Percentiles rank a stretch among this genome's conserved stretches.
Evolutionary conservation across 2,797 vertebrate species (phyloP).

Genomic region (Orestias chungarensis): DNA sequence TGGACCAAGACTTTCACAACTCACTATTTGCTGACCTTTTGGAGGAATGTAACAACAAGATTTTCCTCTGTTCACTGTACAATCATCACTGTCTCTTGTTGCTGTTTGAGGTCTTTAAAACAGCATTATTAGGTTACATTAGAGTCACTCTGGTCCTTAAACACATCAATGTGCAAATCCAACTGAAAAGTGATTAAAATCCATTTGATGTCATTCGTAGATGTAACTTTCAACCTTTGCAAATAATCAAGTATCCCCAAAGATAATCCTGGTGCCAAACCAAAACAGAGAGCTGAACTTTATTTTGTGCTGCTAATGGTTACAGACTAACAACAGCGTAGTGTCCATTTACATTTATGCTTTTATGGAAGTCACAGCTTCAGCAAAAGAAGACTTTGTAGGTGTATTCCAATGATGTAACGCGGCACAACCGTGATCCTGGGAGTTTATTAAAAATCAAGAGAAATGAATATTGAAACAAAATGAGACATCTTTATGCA

Average conservation of each 20-base stretch:
- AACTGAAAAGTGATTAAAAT: background rate
- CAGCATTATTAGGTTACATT: background rate
- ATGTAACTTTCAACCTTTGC: background rate
- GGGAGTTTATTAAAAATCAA: background rate
- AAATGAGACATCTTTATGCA: conserved; percentile 25
- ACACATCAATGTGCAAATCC: background rate
- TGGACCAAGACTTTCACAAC: no score
- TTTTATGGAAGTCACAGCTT: no score
- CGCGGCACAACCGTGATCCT: conserved; percentile 13
- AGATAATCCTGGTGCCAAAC: background rate
- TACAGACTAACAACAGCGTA: no score
- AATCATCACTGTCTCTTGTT: background rate
- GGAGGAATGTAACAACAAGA: background rate
- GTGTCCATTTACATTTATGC: no score
- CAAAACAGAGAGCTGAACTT: background rate
- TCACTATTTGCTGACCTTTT: background rate
- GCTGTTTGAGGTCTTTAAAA: no score
- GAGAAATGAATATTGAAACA: conserved; percentile 17
- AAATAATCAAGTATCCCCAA: background rate
- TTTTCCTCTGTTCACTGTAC: no score
- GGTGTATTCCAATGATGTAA: background rate
- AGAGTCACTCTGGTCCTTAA: background rate
- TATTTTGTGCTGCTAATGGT: no score
- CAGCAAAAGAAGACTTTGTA: no score
- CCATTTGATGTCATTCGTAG: background rate